phyloP scores from a whole-genome alignment of 2,113 vertebrate species.

The Tragulus kanchil region DNA sequence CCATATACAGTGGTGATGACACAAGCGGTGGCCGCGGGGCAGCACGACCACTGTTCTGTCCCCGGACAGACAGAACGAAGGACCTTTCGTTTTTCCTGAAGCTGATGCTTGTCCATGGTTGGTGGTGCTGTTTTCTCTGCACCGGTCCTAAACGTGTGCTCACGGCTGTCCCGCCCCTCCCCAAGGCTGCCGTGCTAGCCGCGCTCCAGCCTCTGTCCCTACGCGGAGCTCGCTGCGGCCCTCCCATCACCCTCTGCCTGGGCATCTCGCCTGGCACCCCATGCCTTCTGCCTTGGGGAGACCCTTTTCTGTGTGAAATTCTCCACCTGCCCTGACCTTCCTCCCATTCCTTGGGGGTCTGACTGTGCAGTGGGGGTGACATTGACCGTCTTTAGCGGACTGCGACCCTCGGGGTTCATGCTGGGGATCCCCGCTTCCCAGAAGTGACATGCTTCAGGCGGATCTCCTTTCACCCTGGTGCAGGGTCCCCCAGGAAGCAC shows the following conservation, averaged over 20 bases:
- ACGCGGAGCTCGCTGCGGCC: no score
- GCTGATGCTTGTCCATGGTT: not conserved
- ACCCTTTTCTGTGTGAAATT: not conserved
- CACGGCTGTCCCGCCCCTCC: no score
- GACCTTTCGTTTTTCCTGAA: not conserved
- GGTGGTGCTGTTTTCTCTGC: not conserved
- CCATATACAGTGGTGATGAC: not conserved
- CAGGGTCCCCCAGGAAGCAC: not conserved
- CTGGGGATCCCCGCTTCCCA: not conserved
- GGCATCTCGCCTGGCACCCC: not conserved
- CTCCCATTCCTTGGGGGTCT: not conserved
- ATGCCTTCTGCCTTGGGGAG: not conserved
- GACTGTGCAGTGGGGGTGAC: not conserved
- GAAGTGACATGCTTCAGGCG: not conserved
- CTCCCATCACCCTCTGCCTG: not conserved
- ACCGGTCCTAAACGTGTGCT: not conserved
- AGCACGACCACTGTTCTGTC: not conserved
- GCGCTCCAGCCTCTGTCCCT: not conserved
- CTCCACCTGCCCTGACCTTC: not conserved
- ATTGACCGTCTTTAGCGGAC: not conserved
- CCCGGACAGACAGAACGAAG: not conserved
- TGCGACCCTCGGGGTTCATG: not conserved
- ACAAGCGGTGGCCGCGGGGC: not conserved
- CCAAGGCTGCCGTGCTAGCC: not conserved
- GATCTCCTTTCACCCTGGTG: rapidly evolving